Conservation (phyloP, 2,113 vertebrate species). For the Eretmochelys imbricata region DNA sequence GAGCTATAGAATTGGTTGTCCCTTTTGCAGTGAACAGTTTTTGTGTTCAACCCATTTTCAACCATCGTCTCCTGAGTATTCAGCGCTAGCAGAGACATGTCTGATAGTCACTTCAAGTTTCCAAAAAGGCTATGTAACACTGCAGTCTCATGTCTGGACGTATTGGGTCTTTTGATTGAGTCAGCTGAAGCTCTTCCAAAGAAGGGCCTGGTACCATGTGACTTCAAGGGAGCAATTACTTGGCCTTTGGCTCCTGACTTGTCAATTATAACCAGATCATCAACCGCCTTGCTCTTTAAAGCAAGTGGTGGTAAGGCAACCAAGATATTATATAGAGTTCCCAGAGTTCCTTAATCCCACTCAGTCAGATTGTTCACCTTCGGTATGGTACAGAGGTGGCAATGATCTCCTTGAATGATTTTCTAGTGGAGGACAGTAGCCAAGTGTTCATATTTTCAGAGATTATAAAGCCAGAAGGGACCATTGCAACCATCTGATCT, state of each 20-base stretch:
- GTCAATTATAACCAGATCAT: not conserved
- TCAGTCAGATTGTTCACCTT: not conserved
- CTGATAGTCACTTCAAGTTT: not conserved
- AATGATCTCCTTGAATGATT: not conserved
- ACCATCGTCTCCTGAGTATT: not conserved
- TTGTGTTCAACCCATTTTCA: not conserved
- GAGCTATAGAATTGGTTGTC: not conserved
- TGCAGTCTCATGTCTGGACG: not conserved
- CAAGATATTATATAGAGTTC: not conserved
- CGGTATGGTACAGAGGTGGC: not conserved
- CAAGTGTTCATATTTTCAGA: not conserved
- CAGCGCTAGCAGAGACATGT: not conserved
- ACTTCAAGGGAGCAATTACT: not conserved
- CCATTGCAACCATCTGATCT: not conserved
- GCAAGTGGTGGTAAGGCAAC: not conserved
- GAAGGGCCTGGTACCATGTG: not conserved
- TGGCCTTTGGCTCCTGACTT: not conserved
- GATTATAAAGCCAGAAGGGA: not conserved
- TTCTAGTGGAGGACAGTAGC: not conserved
- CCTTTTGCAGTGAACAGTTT: not conserved
- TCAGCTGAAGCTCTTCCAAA: not conserved
- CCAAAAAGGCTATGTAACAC: constrained; percentile 9
- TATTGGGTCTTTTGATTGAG: not conserved
- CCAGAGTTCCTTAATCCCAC: not conserved
- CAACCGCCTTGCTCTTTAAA: not conserved